phyloP scores from a whole-genome alignment of 2,888 invertebrate genomes.

The Pristionchus fissidentatus region DNA sequence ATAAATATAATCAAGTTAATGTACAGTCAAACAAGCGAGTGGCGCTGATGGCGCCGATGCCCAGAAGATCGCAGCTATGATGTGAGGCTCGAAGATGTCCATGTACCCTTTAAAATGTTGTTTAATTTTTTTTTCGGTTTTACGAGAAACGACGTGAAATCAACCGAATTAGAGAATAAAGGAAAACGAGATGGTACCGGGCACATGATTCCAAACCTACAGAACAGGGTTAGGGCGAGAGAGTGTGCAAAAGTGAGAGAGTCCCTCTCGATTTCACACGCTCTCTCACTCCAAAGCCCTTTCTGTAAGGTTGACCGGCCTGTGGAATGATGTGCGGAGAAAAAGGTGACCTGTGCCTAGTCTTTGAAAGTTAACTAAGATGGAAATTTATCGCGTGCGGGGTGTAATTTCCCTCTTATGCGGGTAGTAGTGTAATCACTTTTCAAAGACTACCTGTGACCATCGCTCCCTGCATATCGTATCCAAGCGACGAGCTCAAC shows the following conservation, averaged over 20 bases:
- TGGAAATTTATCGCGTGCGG: no score
- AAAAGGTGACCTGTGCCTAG: no score
- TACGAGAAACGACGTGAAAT: background rate
- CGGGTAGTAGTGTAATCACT: no score
- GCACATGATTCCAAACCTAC: no score
- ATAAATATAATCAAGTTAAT: background rate
- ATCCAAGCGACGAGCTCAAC: background rate
- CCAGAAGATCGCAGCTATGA: background rate
- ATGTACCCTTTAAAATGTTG: background rate
- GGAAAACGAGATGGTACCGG: background rate
- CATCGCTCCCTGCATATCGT: slow-evolving; percentile 6
- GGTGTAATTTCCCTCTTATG: no score
- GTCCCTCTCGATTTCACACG: no score
- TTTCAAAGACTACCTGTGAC: slow-evolving; percentile 16
- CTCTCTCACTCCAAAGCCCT: no score
- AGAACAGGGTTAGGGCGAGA: no score
- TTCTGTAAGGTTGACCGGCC: no score
- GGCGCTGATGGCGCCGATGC: background rate
- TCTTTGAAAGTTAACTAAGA: no score
- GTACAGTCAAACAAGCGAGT: background rate
- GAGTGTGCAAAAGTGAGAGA: background rate
- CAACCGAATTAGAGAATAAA: background rate
- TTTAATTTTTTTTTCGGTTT: no score
- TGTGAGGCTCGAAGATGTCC: background rate
- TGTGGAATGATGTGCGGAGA: no score